phyloP scores from a whole-genome alignment of 1,140 invertebrate species.

The Propsilocerus akamusi region DNA sequence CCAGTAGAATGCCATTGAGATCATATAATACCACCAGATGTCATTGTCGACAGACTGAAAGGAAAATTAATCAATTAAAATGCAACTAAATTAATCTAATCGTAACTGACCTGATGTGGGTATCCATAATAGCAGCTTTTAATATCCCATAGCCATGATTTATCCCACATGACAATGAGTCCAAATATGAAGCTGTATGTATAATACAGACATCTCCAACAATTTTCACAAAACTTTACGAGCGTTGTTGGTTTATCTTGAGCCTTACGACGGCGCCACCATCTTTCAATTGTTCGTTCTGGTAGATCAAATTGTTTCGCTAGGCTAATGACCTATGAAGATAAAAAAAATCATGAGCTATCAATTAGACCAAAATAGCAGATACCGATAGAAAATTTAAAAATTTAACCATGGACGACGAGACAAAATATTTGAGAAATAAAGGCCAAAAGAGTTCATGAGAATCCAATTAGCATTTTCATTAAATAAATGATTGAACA shows the following conservation, averaged over 20 bases:
- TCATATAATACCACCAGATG: conserved; percentile 93
- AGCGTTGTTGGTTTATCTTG: conserved; percentile 76
- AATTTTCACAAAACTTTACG: conserved; percentile 82
- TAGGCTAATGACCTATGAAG: conserved; percentile 44
- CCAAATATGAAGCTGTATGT: conserved; percentile 68
- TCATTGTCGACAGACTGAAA: conserved; percentile 44
- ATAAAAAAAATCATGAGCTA: too few species aligned
- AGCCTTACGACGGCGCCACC: conserved; percentile 62
- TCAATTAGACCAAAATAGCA: too few species aligned
- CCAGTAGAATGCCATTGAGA: conserved; percentile 91
- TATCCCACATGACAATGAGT: conserved; percentile 70
- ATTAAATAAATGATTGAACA: too few species aligned
- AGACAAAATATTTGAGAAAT: too few species aligned
- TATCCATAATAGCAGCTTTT: conserved; percentile 77
- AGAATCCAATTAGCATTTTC: too few species aligned
- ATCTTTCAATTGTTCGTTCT: conserved; percentile 78
- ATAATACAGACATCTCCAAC: conserved; percentile 83
- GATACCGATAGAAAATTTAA: too few species aligned
- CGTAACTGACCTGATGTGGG: conserved; percentile 34
- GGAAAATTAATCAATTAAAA: conserved; percentile 5
- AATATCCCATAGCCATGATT: conserved; percentile 88
- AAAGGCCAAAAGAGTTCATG: too few species aligned
- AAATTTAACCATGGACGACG: too few species aligned
- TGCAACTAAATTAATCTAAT: conserved; percentile 3
- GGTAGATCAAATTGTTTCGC: conserved; percentile 74